Conservation (phyloP, 2,797 vertebrate species). For the Parotocinclus haroldoi region DNA sequence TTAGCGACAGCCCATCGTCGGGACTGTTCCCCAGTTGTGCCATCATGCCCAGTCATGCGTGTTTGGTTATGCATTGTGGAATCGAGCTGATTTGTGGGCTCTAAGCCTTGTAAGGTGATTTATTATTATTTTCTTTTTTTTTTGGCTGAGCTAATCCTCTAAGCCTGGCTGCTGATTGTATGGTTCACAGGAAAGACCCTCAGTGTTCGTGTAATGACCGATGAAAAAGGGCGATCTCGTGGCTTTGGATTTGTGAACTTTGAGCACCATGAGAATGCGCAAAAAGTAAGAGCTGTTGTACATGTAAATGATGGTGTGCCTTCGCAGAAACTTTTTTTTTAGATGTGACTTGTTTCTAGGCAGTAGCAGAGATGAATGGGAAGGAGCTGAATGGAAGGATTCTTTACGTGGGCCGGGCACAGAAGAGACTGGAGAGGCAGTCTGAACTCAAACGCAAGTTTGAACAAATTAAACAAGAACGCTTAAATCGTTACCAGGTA, state of each 20-base stretch:
- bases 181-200: slow-evolving; percentile 78
- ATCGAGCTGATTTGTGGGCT: too few relatives aligned
- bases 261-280: slow-evolving; percentile 89
- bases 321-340: background rate
- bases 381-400: slow-evolving; percentile 84
- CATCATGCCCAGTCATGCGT: too few relatives aligned
- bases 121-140: background rate
- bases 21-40: too few relatives aligned
- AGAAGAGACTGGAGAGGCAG: slow-evolving; percentile 92
- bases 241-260: slow-evolving; percentile 97
- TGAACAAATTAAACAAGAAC: slow-evolving; percentile 91
- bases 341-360: slow-evolving; percentile 64
- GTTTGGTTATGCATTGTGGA: too few relatives aligned
- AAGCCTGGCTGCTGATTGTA: background rate
- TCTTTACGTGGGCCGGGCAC: slow-evolving; percentile 88
- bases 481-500: slow-evolving; percentile 91
- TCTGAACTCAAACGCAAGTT: slow-evolving; percentile 90
- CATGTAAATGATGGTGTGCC: background rate
- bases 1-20: too few relatives aligned
- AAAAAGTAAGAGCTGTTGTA: slow-evolving; percentile 75
- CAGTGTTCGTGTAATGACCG: slow-evolving; percentile 94
- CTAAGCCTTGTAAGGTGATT: too few relatives aligned
- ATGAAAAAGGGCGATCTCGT: slow-evolving; percentile 77
- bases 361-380: slow-evolving; percentile 90
- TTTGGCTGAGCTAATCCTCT: background rate